A percentile compares a stretch with the other conserved stretches of the same genome.
Evolutionary conservation across 2,888 invertebrate genomes (phyloP).

Genomic region (Acrobasis consociella): DNA sequence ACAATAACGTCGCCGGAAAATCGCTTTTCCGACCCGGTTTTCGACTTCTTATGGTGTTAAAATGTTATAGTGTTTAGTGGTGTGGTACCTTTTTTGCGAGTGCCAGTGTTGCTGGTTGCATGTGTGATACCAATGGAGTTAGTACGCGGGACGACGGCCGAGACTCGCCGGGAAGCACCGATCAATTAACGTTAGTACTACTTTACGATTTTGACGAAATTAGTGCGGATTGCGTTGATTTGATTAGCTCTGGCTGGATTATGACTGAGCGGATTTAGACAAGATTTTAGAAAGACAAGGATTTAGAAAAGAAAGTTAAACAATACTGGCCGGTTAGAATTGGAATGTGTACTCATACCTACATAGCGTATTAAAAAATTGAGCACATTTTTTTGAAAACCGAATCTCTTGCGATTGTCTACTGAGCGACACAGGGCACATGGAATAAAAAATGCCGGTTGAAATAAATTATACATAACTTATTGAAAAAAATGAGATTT

Average conservation of each 20-base stretch:
- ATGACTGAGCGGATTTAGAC: neutral
- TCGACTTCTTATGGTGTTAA: constrained; percentile 45
- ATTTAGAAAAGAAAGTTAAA: neutral
- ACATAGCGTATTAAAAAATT: too few relatives aligned
- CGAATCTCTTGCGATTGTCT: too few relatives aligned
- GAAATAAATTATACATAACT: too few relatives aligned
- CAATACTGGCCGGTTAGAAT: neutral
- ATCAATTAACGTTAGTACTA: constrained; percentile 75
- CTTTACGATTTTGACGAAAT: neutral
- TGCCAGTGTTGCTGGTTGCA: constrained; percentile 70
- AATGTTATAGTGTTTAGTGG: constrained; percentile 67
- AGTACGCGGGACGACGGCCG: constrained; percentile 69
- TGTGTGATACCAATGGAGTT: constrained; percentile 71
- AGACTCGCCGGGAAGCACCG: constrained; percentile 76
- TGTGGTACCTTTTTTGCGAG: constrained; percentile 50
- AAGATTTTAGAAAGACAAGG: too few relatives aligned
- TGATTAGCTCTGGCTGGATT: neutral
- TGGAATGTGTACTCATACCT: neutral
- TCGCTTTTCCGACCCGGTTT: constrained; percentile 42
- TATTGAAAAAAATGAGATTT: too few relatives aligned
- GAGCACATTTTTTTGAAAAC: neutral
- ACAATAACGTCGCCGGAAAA: constrained; percentile 55
- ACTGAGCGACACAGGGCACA: too few relatives aligned
- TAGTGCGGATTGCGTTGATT: neutral
- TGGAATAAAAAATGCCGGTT: too few relatives aligned